Conservation (phyloP, 2,888 invertebrate species). For the Lumbricus terrestris region DNA sequence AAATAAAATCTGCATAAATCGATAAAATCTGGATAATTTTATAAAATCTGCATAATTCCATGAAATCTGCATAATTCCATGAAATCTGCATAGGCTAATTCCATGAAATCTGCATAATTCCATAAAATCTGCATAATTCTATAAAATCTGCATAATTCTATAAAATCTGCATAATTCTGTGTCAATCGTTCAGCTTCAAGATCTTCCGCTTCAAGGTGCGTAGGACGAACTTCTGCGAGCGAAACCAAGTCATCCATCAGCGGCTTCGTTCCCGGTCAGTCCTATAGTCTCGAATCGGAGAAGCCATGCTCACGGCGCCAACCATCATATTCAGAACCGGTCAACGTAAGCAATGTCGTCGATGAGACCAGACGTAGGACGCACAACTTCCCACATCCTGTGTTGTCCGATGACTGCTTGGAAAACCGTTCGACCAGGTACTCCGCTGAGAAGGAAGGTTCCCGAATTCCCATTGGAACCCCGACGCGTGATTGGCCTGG, state of each 20-base stretch:
- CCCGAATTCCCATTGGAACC: not conserved
- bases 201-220: not conserved
- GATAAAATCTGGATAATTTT: too few species aligned
- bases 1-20: too few species aligned
- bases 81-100: too few species aligned
- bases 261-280: not conserved
- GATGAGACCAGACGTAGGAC: not conserved
- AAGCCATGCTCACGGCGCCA: not conserved
- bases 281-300: not conserved
- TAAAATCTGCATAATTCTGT: not conserved
- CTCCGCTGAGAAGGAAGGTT: not conserved
- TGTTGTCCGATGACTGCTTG: not conserved
- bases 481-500: not conserved
- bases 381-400: not conserved
- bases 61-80: too few species aligned
- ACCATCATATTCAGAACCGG: not conserved
- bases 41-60: too few species aligned
- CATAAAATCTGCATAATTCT: too few species aligned
- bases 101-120: too few species aligned
- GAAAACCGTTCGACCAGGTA: not conserved
- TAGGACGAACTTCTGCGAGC: not conserved
- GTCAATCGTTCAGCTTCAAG: not conserved
- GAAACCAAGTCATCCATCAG: not conserved
- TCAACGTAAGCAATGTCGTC: not conserved
- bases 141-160: too few species aligned